phyloP scores from a whole-genome alignment of 2,888 invertebrate genomes.

The Bellardia pandia region DNA sequence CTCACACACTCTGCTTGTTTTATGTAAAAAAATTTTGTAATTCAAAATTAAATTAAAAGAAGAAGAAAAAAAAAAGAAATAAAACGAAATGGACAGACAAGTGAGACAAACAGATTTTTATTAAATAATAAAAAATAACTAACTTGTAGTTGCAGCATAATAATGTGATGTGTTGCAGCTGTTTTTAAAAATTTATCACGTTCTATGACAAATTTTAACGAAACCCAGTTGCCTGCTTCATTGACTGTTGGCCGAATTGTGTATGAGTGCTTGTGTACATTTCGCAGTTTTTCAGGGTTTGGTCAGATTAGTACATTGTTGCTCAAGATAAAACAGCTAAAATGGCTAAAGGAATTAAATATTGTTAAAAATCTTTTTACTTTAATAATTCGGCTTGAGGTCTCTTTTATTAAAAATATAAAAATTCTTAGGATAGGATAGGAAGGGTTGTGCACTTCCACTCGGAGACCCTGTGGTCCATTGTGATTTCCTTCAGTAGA shows the following conservation, averaged over 20 bases:
- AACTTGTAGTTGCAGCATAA: not conserved
- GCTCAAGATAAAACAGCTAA: not conserved
- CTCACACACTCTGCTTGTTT: too few species aligned
- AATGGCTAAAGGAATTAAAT: not conserved
- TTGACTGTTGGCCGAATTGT: constrained; percentile 12
- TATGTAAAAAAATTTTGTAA: not conserved
- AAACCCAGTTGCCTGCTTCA: not conserved
- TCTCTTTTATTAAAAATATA: too few species aligned
- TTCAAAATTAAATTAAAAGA: constrained; percentile 14
- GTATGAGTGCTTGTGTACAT: not conserved
- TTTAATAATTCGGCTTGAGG: too few species aligned
- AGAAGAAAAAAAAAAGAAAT: not conserved
- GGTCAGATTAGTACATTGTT: not conserved
- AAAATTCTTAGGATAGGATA: too few species aligned
- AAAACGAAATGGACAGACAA: constrained; percentile 6
- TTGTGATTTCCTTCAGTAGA: too few species aligned
- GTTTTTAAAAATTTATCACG: constrained; percentile 56
- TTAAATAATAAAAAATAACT: constrained; percentile 27
- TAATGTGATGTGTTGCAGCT: constrained; percentile 26
- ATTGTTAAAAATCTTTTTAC: too few species aligned
- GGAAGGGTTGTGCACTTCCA: too few species aligned
- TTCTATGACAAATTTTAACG: constrained; percentile 39
- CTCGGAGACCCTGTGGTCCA: too few species aligned
- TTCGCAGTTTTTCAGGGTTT: not conserved
- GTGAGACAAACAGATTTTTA: constrained; percentile 10